Evolutionary conservation across 2,113 vertebrate species (phyloP).

Genomic region (Trichomycterus rosablanca): DNA sequence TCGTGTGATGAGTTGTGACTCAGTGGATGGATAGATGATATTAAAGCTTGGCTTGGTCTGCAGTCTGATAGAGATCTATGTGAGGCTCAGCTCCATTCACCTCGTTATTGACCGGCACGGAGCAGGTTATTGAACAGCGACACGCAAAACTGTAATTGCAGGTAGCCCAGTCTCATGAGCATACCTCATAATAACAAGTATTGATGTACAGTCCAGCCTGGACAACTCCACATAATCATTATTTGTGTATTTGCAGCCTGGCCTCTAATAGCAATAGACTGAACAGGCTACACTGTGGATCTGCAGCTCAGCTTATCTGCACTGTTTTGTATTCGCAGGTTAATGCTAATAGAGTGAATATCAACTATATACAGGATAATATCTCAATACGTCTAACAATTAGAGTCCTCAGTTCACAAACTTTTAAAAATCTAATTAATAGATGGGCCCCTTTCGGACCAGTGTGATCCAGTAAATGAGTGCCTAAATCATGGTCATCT

Average conservation of each 20-base stretch:
- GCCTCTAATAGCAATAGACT: background rate
- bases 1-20: slow-evolving; percentile 22
- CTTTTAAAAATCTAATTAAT: too few relatives aligned
- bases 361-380: too few relatives aligned
- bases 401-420: too few relatives aligned
- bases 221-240: slow-evolving; percentile 3
- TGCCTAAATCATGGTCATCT: too few relatives aligned
- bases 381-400: too few relatives aligned
- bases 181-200: slow-evolving; percentile 35
- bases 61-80: slow-evolving; percentile 29
- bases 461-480: too few relatives aligned
- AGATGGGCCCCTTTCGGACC: too few relatives aligned
- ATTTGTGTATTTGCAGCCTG: slow-evolving; percentile 4
- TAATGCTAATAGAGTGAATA: background rate
- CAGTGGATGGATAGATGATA: slow-evolving; percentile 34
- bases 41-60: slow-evolving; percentile 24
- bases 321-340: background rate
- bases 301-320: background rate
- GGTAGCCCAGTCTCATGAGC: slow-evolving; percentile 13
- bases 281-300: background rate
- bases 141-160: slow-evolving; percentile 41
- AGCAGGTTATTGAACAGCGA: slow-evolving; percentile 50
- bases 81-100: slow-evolving; percentile 18
- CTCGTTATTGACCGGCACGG: slow-evolving; percentile 14
- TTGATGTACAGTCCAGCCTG: slow-evolving; percentile 2